Evolutionary conservation across 2,888 invertebrate species (phyloP).

Genomic region (Lottia scabra): DNA sequence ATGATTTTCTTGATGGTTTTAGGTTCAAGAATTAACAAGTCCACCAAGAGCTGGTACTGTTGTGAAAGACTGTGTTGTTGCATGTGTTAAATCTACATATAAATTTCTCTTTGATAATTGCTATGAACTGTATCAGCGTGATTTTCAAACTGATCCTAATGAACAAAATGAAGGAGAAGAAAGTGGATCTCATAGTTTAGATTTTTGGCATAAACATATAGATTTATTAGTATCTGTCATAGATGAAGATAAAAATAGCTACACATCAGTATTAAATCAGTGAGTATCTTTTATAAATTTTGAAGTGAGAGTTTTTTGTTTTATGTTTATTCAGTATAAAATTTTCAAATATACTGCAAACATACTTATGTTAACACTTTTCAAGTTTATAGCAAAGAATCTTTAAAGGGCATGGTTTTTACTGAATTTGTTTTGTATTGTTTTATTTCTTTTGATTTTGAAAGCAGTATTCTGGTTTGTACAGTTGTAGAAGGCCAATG

Average conservation of each 20-base stretch:
- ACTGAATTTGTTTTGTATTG: no score
- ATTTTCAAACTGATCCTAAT: constrained; percentile 65
- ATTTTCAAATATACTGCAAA: neutral
- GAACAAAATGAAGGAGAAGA: constrained; percentile 49
- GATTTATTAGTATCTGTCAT: constrained; percentile 97
- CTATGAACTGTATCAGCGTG: constrained; percentile 89
- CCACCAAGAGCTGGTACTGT: constrained; percentile 98
- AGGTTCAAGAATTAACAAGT: constrained; percentile 97
- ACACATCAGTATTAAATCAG: constrained; percentile 97
- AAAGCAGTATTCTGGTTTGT: no score
- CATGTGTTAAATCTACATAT: constrained; percentile 98
- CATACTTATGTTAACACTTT: no score
- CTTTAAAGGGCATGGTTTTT: no score
- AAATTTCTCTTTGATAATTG: constrained; percentile 99
- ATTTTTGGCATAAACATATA: constrained; percentile 98
- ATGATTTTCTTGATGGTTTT: constrained; percentile 13
- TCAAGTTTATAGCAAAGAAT: no score
- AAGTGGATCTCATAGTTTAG: constrained; percentile 82
- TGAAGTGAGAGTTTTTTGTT: no score
- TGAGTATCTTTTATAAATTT: constrained; percentile 48
- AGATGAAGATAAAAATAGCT: constrained; percentile 98
- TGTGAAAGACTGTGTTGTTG: constrained; percentile 99
- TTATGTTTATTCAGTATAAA: neutral
- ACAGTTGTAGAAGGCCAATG: no score
- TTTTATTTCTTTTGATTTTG: no score